Base-by-base conservation (phyloP, 2,888 invertebrate species). In the Gibbula magus region DNA sequence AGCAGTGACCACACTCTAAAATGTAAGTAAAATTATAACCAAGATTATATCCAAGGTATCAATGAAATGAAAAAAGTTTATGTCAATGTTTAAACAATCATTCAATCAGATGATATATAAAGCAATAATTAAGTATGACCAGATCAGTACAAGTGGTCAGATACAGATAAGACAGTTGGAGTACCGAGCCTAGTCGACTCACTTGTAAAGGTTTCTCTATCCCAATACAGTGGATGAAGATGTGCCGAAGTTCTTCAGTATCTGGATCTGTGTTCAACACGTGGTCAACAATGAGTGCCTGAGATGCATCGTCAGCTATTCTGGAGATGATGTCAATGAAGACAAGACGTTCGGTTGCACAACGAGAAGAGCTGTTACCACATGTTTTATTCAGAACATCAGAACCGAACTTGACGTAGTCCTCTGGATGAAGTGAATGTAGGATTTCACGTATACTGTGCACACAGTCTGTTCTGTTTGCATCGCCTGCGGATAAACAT, bases 381-480 rank as follows among this genome's bases (percentile, higher is more conserved):
- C 88, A 88, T 10, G 56, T 51, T 13, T 73, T 76, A n/a, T 79
- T 83, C 2, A 88, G 74, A 4, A 78, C 81, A 0, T 79, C 35
- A 0, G 70, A 75, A 3, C 81, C 86, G 5, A 86, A 77, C 18
- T 25, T 32, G 5, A 75, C 54, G 70, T 84, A 84, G 53, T 88
- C 88, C 0, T 83, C 78, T 1, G 79, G 54, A 20, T 84, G 78
- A 10, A 88, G 75, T 25, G 79, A 77, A 18, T 75, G 74, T 0
- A 86, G 75, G 10, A 83, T 74, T 22, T 79, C 53, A 8, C 86
- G 79, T 4, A 88, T 77, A 2, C 82, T 61, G 35, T 84, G 83
- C 3, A 87, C 84, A 76, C 88, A 88, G 5, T 84, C 81, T 7
- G 86, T 85, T 22, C 87, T 80, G 45, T 86, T 86, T 1, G 82